phyloP scores from a whole-genome alignment of 1,140 invertebrate genomes.

The Lepidotrigona ventralis region DNA sequence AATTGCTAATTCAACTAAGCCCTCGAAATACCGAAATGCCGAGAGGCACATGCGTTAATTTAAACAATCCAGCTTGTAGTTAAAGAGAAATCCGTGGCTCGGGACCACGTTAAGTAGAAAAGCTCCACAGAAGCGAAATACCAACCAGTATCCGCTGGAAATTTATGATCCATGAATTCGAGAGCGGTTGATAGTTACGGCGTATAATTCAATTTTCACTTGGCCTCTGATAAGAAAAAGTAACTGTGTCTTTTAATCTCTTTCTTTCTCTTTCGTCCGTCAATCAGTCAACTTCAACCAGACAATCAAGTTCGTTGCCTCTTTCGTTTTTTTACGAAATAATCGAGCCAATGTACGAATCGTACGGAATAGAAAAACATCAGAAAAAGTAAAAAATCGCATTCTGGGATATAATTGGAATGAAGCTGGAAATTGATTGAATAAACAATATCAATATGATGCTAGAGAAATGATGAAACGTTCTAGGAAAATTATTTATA shows the following conservation, averaged over 20 bases:
- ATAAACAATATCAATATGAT: too few relatives aligned
- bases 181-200: neutral
- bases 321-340: neutral
- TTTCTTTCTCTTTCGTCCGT: neutral
- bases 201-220: constrained; percentile 31
- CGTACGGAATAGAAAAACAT: neutral
- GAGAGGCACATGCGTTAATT: neutral
- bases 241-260: constrained; percentile 24
- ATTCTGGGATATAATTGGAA: too few relatives aligned
- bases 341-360: neutral
- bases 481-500: too few relatives aligned
- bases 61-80: neutral
- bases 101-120: constrained; percentile 7
- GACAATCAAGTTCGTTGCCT: neutral
- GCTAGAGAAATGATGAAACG: too few relatives aligned
- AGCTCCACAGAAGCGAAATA: constrained; percentile 12
- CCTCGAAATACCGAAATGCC: neutral
- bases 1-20: constrained; percentile 1
- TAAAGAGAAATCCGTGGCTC: constrained; percentile 31
- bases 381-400: neutral
- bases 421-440: too few relatives aligned
- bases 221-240: neutral
- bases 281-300: constrained; percentile 7
- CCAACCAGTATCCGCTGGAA: neutral
- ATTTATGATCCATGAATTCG: constrained; percentile 48